phyloP scores from a whole-genome alignment of 2,888 invertebrate species.

The Dasypogon diadema region DNA sequence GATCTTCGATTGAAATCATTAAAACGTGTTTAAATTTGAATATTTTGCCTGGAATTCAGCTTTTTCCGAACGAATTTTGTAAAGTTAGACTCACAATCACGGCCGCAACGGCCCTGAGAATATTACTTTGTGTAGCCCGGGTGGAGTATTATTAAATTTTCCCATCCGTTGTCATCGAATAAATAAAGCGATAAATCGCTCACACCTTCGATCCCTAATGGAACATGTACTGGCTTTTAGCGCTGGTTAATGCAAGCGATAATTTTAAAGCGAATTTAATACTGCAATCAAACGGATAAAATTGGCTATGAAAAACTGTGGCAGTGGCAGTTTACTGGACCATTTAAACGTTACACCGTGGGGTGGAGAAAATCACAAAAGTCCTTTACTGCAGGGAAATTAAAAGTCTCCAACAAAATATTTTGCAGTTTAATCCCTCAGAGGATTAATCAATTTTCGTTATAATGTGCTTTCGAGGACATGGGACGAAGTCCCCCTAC shows the following conservation, averaged over 20 bases:
- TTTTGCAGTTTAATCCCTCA: no score
- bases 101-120: not conserved
- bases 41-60: slow-evolving; percentile 13
- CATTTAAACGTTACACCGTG: not conserved
- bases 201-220: not conserved
- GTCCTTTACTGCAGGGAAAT: no score
- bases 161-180: slow-evolving; percentile 11
- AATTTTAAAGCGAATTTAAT: not conserved
- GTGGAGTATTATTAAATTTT: slow-evolving; percentile 31
- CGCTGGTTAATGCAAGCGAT: not conserved
- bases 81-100: slow-evolving; percentile 37
- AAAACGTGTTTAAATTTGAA: slow-evolving; percentile 35
- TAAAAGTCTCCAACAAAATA: no score
- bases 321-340: not conserved
- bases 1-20: slow-evolving; percentile 31
- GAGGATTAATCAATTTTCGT: no score
- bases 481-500: no score
- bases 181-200: slow-evolving; percentile 37
- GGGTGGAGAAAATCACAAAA: not conserved
- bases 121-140: not conserved
- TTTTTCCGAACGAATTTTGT: slow-evolving; percentile 6
- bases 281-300: not conserved
- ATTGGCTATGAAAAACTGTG: not conserved
- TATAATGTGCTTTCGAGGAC: no score
- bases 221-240: slow-evolving; percentile 2